Conservation (phyloP, 2,113 vertebrate genomes). For the Pelecanoides urinatrix region DNA sequence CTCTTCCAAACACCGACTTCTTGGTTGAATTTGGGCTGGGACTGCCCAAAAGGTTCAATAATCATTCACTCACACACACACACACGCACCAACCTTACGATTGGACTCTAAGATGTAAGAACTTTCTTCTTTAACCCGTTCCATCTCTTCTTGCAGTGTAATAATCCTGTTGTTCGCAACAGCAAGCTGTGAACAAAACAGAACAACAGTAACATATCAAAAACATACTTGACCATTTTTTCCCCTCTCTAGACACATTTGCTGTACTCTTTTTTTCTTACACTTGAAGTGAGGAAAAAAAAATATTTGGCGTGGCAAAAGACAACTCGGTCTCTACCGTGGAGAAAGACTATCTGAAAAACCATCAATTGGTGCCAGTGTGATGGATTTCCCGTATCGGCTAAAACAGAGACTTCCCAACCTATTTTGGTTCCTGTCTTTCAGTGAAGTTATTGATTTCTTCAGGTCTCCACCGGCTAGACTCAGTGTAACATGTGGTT, state of each 20-base stretch:
- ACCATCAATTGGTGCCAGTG: accelerated
- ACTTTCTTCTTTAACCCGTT: constrained; percentile 91
- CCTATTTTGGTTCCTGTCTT: not conserved
- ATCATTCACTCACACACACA: not conserved
- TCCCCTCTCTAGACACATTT: not conserved
- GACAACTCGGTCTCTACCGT: not conserved
- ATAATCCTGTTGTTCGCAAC: constrained; percentile 98
- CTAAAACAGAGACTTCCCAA: not conserved
- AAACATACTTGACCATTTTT: accelerated
- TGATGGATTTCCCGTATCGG: not conserved
- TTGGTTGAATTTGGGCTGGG: not conserved
- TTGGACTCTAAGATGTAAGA: constrained; percentile 88
- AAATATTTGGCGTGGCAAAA: not conserved
- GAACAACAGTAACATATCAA: not conserved
- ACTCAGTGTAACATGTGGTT: accelerated
- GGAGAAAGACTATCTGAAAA: not conserved
- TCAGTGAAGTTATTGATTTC: not conserved
- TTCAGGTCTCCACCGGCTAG: not conserved
- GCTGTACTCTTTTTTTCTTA: not conserved
- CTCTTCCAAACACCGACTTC: not conserved
- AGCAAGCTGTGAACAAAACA: constrained; percentile 81
- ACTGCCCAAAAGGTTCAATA: not conserved
- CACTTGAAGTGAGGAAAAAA: not conserved
- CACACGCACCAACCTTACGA: constrained; percentile 78
- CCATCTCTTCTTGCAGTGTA: constrained; percentile 95